Evolutionary conservation across 2,888 invertebrate genomes (phyloP).

Genomic region (Drosophila koepferae): DNA sequence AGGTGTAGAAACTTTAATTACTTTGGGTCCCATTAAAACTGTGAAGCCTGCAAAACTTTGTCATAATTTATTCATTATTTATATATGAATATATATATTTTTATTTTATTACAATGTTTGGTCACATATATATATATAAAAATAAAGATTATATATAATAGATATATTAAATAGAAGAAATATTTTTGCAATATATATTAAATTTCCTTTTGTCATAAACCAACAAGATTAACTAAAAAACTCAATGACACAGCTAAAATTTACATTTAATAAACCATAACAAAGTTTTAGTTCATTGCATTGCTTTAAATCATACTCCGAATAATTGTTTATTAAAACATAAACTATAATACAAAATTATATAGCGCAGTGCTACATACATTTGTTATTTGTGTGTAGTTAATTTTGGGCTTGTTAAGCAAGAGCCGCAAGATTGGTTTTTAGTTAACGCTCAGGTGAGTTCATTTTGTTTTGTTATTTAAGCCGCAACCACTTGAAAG

Average conservation of each 20-base stretch:
- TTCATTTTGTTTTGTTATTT: constrained; percentile 48
- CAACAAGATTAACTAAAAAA: not conserved
- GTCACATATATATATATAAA: no score
- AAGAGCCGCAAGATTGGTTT: constrained; percentile 37
- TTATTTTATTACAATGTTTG: no score
- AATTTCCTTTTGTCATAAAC: not conserved
- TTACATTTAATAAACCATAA: not conserved
- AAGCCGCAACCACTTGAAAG: constrained; percentile 62
- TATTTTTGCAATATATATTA: not conserved
- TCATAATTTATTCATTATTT: no score
- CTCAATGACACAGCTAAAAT: not conserved
- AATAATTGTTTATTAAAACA: not conserved
- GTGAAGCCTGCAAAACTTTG: no score
- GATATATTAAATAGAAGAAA: no score
- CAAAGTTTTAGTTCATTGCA: no score
- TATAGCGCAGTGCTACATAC: constrained; percentile 4
- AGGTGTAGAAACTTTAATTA: not conserved
- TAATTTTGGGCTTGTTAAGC: constrained; percentile 12
- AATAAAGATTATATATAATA: no score
- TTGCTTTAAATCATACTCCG: not conserved
- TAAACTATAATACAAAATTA: constrained; percentile 16
- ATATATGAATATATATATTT: no score
- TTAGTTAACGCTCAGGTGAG: constrained; percentile 51
- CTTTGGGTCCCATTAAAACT: not conserved
- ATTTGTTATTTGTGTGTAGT: not conserved